Evolutionary conservation across 2,113 vertebrate genomes (phyloP), one percentile per base, ranked within the genome.

Genomic region (Calypte anna): DNA sequence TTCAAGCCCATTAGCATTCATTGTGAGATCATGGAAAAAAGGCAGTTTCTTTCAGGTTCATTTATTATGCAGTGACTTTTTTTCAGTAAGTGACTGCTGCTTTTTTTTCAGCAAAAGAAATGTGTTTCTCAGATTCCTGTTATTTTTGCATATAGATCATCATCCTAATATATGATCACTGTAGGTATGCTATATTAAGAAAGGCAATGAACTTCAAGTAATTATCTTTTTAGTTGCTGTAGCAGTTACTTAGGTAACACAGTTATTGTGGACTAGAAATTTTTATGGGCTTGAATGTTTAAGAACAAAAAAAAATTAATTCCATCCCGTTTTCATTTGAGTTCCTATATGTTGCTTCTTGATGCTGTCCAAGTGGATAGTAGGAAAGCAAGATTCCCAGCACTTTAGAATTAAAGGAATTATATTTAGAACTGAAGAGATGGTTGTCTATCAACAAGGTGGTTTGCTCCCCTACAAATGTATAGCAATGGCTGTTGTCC

Each of bases 291-390:
- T 94, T 92, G 70, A 96, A 81, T 70, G 59, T 86, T 97, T 97
- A 94, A 68, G 55, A 68, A 96, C 40, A 89, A 83, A 97, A 95
- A 96, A 22, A 61, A 86, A 96, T 97, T 96, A 22, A 87, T 91
- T 95, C 54, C 73, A 83, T 68, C 25, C 36, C 75, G 48, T 94
- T 96, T 97, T 93, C 86, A 91, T 96, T 81, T 95, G 88, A 21
- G 27, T 97, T 97, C 69, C 66, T 92, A 74, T 62, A 58, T 40
- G 88, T 25, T 86, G 84, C 92, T 97, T 95, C 12, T 40, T 40
- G 40, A 94, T 95, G 78, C 90, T 93, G 89, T 92, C 86, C 91
- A 96, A 94, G 92, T 94, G 88, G 43, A 93, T 81, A 96, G 94
- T 51, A 88, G 61, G 78, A 93, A 69, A 93, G 77, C 78, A 94